Percentiles rank a stretch among this genome's conserved stretches.
These are phyloP conservation scores for Cryptoprocta ferox DNA, from an alignment of 2,797 vertebrate species.

Conservation along the genomic window DNA sequence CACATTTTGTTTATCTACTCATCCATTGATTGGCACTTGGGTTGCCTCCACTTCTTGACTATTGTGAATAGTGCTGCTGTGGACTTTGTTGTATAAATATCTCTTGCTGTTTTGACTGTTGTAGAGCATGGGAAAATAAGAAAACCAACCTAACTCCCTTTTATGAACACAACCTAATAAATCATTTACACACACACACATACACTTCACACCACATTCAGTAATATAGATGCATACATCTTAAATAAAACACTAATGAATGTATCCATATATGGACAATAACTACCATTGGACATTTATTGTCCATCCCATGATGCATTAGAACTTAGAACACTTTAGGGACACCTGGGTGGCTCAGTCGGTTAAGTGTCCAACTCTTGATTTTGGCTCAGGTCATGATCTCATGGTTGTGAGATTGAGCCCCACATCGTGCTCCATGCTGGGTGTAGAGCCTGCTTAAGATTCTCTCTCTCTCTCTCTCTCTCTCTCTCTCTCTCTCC, in stretches of 20 bases:
- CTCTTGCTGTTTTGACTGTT: not conserved
- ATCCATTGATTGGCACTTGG: not conserved
- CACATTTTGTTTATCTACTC: not conserved
- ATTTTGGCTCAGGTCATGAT: too few relatives aligned
- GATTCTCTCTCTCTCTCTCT: too few relatives aligned
- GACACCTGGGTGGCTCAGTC: too few relatives aligned
- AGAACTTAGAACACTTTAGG: not conserved
- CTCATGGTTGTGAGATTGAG: too few relatives aligned
- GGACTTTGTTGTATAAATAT: not conserved
- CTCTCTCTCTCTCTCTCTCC: too few relatives aligned
- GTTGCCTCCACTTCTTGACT: not conserved
- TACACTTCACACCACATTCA: not conserved
- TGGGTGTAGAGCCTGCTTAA: too few relatives aligned
- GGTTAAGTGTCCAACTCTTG: too few relatives aligned
- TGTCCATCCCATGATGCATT: not conserved
- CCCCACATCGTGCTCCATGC: too few relatives aligned
- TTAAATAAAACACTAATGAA: not conserved
- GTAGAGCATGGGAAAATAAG: not conserved
- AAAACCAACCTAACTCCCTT: not conserved
- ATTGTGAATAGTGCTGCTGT: not conserved
- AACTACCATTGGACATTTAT: slow-evolving; percentile 3
- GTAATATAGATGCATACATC: not conserved
- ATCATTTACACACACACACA: not conserved
- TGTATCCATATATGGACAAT: not conserved
- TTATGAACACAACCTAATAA: slow-evolving; percentile 16